Conservation (phyloP, 2,888 invertebrate species). For the Artemia sinica region DNA sequence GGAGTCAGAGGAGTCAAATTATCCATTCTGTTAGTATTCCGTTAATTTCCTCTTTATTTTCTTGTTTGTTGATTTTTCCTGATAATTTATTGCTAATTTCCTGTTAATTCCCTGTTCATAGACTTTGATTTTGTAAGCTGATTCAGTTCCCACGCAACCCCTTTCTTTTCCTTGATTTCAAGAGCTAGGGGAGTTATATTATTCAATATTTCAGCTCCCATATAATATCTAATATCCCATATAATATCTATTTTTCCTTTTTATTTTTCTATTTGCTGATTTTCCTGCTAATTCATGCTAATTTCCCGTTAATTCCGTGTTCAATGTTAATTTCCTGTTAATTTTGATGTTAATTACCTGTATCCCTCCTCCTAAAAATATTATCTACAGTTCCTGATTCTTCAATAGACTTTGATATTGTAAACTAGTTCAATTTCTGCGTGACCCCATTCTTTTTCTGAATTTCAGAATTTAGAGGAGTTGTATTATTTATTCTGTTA, state of each 20-base stretch:
- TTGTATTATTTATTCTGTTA: conserved; percentile 49
- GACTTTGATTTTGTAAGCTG: conserved; percentile 68
- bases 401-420: conserved; percentile 65
- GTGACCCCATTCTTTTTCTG: conserved; percentile 62
- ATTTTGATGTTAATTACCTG: conserved; percentile 21
- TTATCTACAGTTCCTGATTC: conserved; percentile 34
- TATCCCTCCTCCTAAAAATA: conserved; percentile 26
- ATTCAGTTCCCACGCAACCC: conserved; percentile 59
- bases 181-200: conserved; percentile 48
- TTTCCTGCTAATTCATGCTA: too few species aligned
- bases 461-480: conserved; percentile 47
- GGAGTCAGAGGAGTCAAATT: conserved; percentile 48
- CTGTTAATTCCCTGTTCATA: too few species aligned
- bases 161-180: conserved; percentile 58
- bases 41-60: too few species aligned
- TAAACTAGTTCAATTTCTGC: conserved; percentile 58
- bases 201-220: conserved; percentile 39
- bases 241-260: too few species aligned
- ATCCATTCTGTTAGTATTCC: conserved; percentile 44
- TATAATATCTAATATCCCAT: too few species aligned
- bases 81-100: too few species aligned
- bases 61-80: too few species aligned
- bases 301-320: too few species aligned
- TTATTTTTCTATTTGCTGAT: too few species aligned
- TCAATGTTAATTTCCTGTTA: too few species aligned